Evolutionary conservation across 2,113 vertebrate species (phyloP), one percentile per base, ranked within the genome.

Genomic region (Notothenia rossii): DNA sequence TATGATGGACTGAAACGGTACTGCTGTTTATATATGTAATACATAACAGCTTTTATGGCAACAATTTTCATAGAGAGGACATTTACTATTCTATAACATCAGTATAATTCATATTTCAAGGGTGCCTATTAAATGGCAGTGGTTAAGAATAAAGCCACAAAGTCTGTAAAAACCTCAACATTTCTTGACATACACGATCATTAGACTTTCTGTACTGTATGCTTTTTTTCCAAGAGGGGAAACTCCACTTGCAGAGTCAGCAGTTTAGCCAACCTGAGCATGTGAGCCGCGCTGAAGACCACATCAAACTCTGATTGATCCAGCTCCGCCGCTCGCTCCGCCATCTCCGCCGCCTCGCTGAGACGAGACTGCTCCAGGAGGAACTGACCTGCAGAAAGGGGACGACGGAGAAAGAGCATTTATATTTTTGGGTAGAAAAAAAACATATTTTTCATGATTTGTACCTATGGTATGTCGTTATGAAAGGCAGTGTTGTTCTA

Each of bases 251-350:
- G 11, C 14, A 49, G 65, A 25, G 15, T 53, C 51, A 72, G 13
- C 11, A n/a, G 71, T 36, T 89, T 14, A 64, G 90, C 95, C 69
- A 76, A 99, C 98, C 98, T 97, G 89, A 98, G 97, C 97, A 99
- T 99, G 88, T 99, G 98, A 25, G 98, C 98, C 62, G 98, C 98
- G 18, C 97, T 99, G 95, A 99, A 99, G 84, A 99, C 97, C 77
- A 99, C 97, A 25, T 99, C 98, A 65, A 99, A 99, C 84, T 99
- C 98, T 0, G 76, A 92, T 83, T 93, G 94, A 91, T 99, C 98
- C 46, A 99, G 90, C 76, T 97, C 95, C 12, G 97, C 97, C 0
- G 98, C 97, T 85, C 95, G 96, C 90, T 97, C 97, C 8, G 98
- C 98, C 97, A 99, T 98, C 91, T 96, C 95, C 2, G 98, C 98